Percentiles rank a stretch among this genome's conserved stretches.
phyloP scores from a whole-genome alignment of 2,888 invertebrate species.

The Xylota sylvarum region DNA sequence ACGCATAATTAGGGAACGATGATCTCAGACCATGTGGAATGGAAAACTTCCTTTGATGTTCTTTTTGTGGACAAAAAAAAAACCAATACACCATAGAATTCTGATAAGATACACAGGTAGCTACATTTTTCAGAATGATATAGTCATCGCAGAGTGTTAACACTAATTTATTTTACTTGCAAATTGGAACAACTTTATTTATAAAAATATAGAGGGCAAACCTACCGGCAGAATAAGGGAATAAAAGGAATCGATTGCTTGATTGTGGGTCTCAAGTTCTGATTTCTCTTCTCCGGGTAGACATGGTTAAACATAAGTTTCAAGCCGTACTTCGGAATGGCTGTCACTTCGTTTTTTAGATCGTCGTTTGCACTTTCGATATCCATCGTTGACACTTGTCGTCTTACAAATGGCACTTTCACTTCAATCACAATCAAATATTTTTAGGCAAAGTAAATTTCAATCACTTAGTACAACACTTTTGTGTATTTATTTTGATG shows the following conservation, averaged over 20 bases:
- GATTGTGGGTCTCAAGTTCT: conserved; percentile 88
- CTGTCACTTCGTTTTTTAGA: conserved; percentile 81
- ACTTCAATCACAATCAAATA: conserved; percentile 2
- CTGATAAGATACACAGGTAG: conserved; percentile 31
- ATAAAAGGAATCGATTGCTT: conserved; percentile 90
- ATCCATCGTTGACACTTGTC: conserved; percentile 78
- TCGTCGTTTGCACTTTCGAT: conserved; percentile 82
- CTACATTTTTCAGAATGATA: neutral
- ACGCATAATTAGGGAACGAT: conserved; percentile 52
- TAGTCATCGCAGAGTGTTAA: neutral
- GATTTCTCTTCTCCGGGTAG: conserved; percentile 90
- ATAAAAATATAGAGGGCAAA: conserved; percentile 46
- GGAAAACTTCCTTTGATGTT: conserved; percentile 20
- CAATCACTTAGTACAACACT: neutral
- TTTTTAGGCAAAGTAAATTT: neutral
- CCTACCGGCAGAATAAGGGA: conserved; percentile 90
- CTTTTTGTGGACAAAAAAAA: conserved; percentile 4
- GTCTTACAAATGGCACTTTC: conserved; percentile 42
- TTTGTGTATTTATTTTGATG: conserved; percentile 8
- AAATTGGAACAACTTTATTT: neutral
- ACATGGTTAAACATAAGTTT: conserved; percentile 91
- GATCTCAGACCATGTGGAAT: conserved; percentile 59
- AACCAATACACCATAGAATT: conserved; percentile 7
- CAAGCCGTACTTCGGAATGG: conserved; percentile 89
- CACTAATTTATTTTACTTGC: conserved; percentile 8